A percentile compares a stretch with the other conserved stretches of the same genome.
phyloP scores from a whole-genome alignment of 1,140 invertebrate genomes.

The Physella acuta region DNA sequence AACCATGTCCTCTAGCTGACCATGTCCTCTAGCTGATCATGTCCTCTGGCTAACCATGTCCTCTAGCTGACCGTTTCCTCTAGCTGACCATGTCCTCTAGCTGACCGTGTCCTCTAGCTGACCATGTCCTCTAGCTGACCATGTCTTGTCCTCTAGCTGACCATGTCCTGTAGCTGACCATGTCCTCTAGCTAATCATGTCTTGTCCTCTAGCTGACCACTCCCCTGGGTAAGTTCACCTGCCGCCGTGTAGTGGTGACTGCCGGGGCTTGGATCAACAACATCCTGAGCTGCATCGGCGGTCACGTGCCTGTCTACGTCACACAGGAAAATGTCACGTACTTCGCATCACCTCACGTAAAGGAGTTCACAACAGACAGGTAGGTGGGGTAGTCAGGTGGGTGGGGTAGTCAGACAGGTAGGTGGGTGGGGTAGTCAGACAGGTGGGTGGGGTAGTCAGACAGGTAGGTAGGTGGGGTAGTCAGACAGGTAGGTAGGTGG shows the following conservation, averaged over 20 bases:
- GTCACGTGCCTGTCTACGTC: conserved; percentile 52
- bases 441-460: background rate
- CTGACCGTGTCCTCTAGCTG: background rate
- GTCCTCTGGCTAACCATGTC: background rate
- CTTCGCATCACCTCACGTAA: conserved; percentile 50
- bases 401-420: background rate
- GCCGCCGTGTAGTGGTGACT: conserved; percentile 47
- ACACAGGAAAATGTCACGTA: conserved; percentile 58
- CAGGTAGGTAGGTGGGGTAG: background rate
- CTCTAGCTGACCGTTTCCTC: background rate
- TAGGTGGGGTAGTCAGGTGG: conserved; percentile 20
- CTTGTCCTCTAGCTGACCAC: conserved; percentile 40
- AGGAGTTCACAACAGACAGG: conserved; percentile 55
- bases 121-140: background rate
- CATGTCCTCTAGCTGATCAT: background rate
- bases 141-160: background rate
- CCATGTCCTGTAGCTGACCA: background rate
- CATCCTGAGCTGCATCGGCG: conserved; percentile 49
- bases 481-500: too few relatives aligned
- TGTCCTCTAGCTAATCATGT: background rate
- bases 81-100: background rate
- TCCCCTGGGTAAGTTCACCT: conserved; percentile 42
- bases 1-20: background rate
- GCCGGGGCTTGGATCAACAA: conserved; percentile 55
- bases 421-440: background rate